Evolutionary conservation across 23 tunicate genomes (phyloP).

Genomic region (Aplidium turbinatum): DNA sequence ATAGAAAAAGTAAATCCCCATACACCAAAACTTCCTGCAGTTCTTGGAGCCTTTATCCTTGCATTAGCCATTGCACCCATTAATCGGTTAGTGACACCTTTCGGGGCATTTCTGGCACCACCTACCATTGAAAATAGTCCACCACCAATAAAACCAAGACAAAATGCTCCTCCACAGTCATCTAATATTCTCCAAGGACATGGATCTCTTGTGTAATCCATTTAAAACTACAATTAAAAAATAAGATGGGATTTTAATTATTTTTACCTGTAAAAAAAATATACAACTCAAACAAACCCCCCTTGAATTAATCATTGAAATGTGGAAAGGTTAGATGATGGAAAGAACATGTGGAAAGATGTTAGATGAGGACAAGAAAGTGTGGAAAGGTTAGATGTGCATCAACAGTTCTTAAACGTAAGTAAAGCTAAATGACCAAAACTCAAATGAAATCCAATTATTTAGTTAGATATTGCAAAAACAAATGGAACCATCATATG

Average conservation of each 20-base stretch:
- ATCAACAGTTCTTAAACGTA: no score
- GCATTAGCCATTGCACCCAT: conserved; percentile 93
- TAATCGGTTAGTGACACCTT: conserved; percentile 81
- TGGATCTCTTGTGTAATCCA: conserved; percentile 99
- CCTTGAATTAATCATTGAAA: no score
- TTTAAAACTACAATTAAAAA: neutral
- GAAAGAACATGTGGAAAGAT: no score
- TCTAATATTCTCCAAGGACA: conserved; percentile 99
- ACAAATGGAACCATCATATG: no score
- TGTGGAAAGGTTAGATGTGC: no score
- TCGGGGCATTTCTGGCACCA: conserved; percentile 96
- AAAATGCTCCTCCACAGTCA: conserved; percentile 98
- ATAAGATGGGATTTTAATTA: neutral
- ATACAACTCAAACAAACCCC: no score
- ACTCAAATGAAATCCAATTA: no score
- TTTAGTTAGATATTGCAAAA: no score
- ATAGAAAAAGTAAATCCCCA: conserved; percentile 98
- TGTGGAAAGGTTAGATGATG: no score
- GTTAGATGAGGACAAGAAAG: no score
- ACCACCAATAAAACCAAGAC: conserved; percentile 94
- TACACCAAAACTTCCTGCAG: conserved; percentile 97
- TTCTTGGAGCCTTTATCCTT: conserved; percentile 92
- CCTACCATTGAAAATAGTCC: conserved; percentile 88
- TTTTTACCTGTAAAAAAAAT: no score
- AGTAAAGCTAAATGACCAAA: no score